Conservation (phyloP, 2,797 vertebrate species). For the Poeciliopsis turneri region DNA sequence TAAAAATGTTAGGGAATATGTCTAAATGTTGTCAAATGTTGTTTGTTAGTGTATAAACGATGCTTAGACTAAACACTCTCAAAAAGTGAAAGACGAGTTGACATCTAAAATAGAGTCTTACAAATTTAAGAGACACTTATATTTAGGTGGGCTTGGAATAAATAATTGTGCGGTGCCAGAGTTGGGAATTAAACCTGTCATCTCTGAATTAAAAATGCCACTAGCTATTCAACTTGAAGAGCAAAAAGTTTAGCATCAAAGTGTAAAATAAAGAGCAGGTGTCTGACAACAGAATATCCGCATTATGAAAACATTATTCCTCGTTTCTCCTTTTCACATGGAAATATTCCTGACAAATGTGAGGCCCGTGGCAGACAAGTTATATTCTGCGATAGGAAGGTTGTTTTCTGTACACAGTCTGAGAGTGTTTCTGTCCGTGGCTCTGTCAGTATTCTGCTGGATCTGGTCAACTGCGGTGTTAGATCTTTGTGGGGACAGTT, state of each 20-base stretch:
- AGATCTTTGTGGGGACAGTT: neutral
- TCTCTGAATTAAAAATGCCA: slow-evolving; percentile 1
- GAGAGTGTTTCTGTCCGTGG: neutral
- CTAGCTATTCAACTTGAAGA: neutral
- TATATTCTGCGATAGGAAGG: neutral
- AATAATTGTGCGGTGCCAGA: neutral
- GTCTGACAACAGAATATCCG: neutral
- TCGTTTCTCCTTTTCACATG: neutral
- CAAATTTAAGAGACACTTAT: neutral
- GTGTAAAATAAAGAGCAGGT: neutral
- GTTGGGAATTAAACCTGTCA: neutral
- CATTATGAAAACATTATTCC: neutral
- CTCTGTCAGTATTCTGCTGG: neutral
- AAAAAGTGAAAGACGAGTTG: neutral
- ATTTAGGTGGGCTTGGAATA: neutral
- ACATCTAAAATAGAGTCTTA: neutral
- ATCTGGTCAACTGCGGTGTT: neutral
- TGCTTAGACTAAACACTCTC: neutral
- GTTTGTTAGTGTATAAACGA: neutral
- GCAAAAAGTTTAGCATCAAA: neutral
- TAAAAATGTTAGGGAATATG: neutral
- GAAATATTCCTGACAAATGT: neutral
- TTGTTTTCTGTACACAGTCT: neutral
- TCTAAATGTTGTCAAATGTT: neutral
- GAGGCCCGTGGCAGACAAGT: neutral